Evolutionary conservation across 2,113 vertebrate species (phyloP), one percentile per base, ranked within the genome.

Genomic region (Dendrocopos noguchii): DNA sequence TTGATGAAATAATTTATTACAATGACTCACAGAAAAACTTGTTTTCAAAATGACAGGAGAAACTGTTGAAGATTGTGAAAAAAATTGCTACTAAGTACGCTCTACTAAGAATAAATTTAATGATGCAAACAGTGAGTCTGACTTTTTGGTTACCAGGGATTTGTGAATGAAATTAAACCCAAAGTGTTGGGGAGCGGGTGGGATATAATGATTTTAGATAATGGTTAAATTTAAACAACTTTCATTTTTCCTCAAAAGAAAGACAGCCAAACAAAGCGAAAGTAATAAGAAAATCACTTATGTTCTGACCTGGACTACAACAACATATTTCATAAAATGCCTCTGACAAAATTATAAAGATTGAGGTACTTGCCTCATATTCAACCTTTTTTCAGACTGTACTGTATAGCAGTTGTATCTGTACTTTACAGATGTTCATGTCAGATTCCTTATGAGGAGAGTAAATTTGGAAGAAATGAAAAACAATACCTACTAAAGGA

Each of bases 1-100:
- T 85, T 85, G 91, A 95, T 94, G 94, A 83, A 80, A 79, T 96
- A 93, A 97, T 93, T 95, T 96, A 94, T 96, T 96, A 93, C 63
- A 87, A 96, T 95, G 79, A 96, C 73, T 91, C 88, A 94, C 74
- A 96, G 91, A 95, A 97, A 93, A 90, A 83, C 70, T 80, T 96
- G 65, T 93, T 96, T 96, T 94, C 88, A 87, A 95, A 97, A 91
- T 90, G 71, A 95, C 63, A 96, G 66, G 81, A 88, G 33, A 94
- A 96, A 89, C 73, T 91, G 75, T 93, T 80, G 63, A 85, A 92
- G 91, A 91, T 73, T 95, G 94, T 95, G 82, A 94, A 94, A 96
- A 95, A 97, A 90, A 81, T 80, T 80, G 73, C 63, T 91, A 93
- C 93, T 39, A 87, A 94, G 57, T 76, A 85, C 80, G 83, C 59